Conservation (phyloP, 2,888 invertebrate species). For the Hypomecis atomaria region DNA sequence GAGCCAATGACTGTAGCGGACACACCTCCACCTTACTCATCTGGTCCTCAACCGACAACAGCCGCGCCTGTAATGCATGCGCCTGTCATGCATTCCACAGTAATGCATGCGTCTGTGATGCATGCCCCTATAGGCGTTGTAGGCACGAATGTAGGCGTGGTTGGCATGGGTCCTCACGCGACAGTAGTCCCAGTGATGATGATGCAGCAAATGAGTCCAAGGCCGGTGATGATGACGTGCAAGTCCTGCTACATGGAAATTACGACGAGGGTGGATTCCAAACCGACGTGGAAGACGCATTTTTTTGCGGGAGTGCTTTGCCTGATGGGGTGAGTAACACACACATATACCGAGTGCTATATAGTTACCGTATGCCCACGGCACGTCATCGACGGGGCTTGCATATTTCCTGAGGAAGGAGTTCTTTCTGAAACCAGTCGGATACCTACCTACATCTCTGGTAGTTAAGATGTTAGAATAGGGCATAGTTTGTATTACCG, state of each 20-base stretch:
- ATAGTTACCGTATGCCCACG: neutral
- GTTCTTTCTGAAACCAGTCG: too few species aligned
- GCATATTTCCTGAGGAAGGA: too few species aligned
- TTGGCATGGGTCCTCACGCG: neutral
- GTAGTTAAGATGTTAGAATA: too few species aligned
- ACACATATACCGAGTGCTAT: neutral
- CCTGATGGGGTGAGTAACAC: slow-evolving; percentile 18
- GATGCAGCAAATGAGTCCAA: slow-evolving; percentile 45
- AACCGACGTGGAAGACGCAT: slow-evolving; percentile 68
- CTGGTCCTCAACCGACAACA: neutral
- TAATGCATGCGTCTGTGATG: neutral
- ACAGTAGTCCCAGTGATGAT: slow-evolving; percentile 35
- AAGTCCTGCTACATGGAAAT: slow-evolving; percentile 68
- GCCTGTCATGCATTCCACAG: neutral
- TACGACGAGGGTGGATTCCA: slow-evolving; percentile 63
- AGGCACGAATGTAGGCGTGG: slow-evolving; percentile 1
- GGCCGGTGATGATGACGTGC: slow-evolving; percentile 54
- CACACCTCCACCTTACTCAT: slow-evolving; percentile 15
- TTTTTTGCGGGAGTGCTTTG: slow-evolving; percentile 47
- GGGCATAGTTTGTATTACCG: too few species aligned
- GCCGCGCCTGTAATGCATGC: neutral
- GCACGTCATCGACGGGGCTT: too few species aligned
- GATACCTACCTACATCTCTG: too few species aligned
- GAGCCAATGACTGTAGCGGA: neutral
- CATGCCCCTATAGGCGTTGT: slow-evolving; percentile 8